phyloP scores from a whole-genome alignment of 2,888 invertebrate genomes.

The Brachyptera putata region DNA sequence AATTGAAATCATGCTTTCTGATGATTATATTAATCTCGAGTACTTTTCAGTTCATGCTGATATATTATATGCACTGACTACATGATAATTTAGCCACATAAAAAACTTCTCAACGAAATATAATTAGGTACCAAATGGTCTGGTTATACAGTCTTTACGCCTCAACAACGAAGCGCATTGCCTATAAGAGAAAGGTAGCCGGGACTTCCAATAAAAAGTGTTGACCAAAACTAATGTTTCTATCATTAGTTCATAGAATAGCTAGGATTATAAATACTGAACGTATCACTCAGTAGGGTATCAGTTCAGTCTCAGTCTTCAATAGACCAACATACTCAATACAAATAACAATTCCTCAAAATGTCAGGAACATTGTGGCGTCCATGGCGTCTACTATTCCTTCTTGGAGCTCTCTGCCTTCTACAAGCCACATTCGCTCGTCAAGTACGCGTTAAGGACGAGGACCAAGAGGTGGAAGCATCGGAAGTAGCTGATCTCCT shows the following conservation, averaged over 20 bases:
- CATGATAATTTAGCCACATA: too few relatives aligned
- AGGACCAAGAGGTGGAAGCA: slow-evolving; percentile 1
- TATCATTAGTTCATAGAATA: background rate
- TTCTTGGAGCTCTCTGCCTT: slow-evolving; percentile 24
- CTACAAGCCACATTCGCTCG: slow-evolving; percentile 15
- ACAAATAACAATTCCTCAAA: background rate
- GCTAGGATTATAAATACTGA: slow-evolving; percentile 9
- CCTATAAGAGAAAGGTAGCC: slow-evolving; percentile 9
- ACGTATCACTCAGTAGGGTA: background rate
- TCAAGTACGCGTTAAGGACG: slow-evolving; percentile 10
- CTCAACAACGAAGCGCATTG: background rate
- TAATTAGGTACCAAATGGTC: too few relatives aligned
- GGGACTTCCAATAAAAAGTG: background rate
- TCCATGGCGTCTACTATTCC: slow-evolving; percentile 17
- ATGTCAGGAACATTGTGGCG: slow-evolving; percentile 17
- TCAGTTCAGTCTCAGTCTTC: background rate
- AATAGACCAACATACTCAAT: background rate
- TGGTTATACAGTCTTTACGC: slow-evolving; percentile 18
- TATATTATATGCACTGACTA: too few relatives aligned
- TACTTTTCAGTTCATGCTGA: too few relatives aligned
- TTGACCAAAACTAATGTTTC: slow-evolving; percentile 8
- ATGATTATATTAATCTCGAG: too few relatives aligned
- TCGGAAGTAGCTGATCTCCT: slow-evolving; percentile 23
- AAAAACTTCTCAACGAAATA: too few relatives aligned
- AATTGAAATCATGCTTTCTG: too few relatives aligned